These are phyloP conservation scores for Trachelus iudaicus DNA, from an alignment of 2,888 invertebrate species.

Conservation along the genomic window DNA sequence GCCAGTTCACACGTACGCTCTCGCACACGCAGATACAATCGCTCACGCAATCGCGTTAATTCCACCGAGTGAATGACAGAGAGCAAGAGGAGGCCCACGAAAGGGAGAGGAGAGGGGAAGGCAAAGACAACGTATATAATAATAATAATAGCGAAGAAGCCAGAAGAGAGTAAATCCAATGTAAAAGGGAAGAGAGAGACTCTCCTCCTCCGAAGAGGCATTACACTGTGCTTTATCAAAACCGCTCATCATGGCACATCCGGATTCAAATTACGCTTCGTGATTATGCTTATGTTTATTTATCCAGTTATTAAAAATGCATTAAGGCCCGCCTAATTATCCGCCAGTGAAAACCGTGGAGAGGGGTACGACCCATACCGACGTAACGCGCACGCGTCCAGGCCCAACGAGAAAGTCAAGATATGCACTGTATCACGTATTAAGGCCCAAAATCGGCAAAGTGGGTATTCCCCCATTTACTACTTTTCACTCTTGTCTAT, in stretches of 20 bases:
- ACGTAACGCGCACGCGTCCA: not conserved
- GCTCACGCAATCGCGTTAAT: slow-evolving; percentile 21
- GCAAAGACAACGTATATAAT: not conserved
- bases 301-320: slow-evolving; percentile 66
- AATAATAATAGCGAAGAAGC: slow-evolving; percentile 23
- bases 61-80: slow-evolving; percentile 23
- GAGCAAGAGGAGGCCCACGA: slow-evolving; percentile 4
- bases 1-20: slow-evolving; percentile 14
- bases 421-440: not conserved
- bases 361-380: not conserved
- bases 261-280: slow-evolving; percentile 65
- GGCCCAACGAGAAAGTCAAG: not conserved
- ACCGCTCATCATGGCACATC: slow-evolving; percentile 63
- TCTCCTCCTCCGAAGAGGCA: slow-evolving; percentile 33
- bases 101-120: not conserved
- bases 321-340: slow-evolving; percentile 58
- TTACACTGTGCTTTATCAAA: slow-evolving; percentile 62
- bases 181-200: slow-evolving; percentile 37
- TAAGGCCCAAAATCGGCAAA: not conserved
- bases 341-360: slow-evolving; percentile 2
- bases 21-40: slow-evolving; percentile 16
- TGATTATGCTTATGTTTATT: slow-evolving; percentile 65
- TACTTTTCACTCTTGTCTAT: not conserved
- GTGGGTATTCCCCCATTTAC: not conserved
- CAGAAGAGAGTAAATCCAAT: too few species aligned